Evolutionary conservation across 2,797 vertebrate genomes (phyloP), one percentile per base, ranked within the genome.

Genomic region (Poeciliopsis gracilis): DNA sequence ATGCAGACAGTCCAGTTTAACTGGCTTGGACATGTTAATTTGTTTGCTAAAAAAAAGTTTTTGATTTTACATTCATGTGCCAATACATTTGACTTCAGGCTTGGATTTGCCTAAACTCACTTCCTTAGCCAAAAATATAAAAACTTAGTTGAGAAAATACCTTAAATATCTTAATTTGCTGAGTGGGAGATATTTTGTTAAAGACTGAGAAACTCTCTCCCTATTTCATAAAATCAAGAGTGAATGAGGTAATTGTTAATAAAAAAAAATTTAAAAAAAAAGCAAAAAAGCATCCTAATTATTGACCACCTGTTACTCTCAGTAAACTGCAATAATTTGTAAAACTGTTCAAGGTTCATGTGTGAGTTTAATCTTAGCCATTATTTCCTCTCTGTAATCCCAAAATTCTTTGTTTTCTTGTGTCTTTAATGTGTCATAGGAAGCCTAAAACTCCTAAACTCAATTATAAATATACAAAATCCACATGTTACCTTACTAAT

Each of bases 1-100:
- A 61, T 47, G 77, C 15, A 78, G 45, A n/a, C 49, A n/a, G 41
- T 69, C 15, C 45, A 30, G 30, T 57, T 67, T 46, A 47, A 74
- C 47, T 41, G 20, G 47, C 7, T 16, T 20, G 47, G 5, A 41
- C 30, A 41, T 25, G 12, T 57, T n/a, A 16, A 61, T 79, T 15
- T 16, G 36, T 53, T 53, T 73, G 33, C 43, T 69, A 13, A 28
- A 67, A 67, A 55, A 61, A 53, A 3, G 59, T 7, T 10, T 43
- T 20, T 7, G 41, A 57, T 71, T 57, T 25, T 5, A 3, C 33
- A 55, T 30, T 5, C 3, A 0, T 55, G 33, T 77, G 47, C 41
- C 30, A 77, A 28, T 11, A 69, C 1, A 2, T 36, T 8, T 55
- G 15, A 43, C 20, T n/a, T 43, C 36, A 23, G 9, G 13, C 15